phyloP scores from a whole-genome alignment of 2,888 invertebrate genomes.

The Chloroclysta siterata region DNA sequence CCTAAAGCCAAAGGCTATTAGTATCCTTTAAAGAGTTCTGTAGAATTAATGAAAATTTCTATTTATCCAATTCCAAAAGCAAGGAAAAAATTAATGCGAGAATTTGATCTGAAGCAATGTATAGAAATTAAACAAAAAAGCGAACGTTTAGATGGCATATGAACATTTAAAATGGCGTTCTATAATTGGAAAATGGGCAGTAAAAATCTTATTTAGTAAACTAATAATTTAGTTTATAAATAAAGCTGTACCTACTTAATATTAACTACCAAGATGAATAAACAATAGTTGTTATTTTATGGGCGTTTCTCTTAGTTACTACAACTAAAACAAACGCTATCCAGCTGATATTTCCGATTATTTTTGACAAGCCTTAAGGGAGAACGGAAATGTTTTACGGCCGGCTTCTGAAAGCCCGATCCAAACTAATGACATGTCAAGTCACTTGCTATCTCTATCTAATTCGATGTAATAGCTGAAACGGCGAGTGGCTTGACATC shows the following conservation, averaged over 20 bases:
- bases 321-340: too few species aligned
- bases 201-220: background rate
- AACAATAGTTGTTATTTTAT: too few species aligned
- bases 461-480: too few species aligned
- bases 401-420: too few species aligned
- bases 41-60: slow-evolving; percentile 62
- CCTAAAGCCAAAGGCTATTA: slow-evolving; percentile 2
- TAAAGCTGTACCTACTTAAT: background rate
- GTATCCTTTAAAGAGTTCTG: slow-evolving; percentile 51
- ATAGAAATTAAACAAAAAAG: slow-evolving; percentile 60
- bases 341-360: too few species aligned
- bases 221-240: background rate
- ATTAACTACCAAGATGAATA: too few species aligned
- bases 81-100: slow-evolving; percentile 56
- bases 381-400: too few species aligned
- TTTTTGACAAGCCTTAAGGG: too few species aligned
- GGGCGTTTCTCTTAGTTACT: too few species aligned
- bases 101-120: slow-evolving; percentile 51
- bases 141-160: slow-evolving; percentile 53
- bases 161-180: slow-evolving; percentile 12
- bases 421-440: too few species aligned
- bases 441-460: too few species aligned
- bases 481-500: too few species aligned
- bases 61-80: slow-evolving; percentile 65
- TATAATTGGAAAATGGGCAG: slow-evolving; percentile 1